Conservation (phyloP, 1,140 invertebrate species). For the Plectus sambesii region DNA sequence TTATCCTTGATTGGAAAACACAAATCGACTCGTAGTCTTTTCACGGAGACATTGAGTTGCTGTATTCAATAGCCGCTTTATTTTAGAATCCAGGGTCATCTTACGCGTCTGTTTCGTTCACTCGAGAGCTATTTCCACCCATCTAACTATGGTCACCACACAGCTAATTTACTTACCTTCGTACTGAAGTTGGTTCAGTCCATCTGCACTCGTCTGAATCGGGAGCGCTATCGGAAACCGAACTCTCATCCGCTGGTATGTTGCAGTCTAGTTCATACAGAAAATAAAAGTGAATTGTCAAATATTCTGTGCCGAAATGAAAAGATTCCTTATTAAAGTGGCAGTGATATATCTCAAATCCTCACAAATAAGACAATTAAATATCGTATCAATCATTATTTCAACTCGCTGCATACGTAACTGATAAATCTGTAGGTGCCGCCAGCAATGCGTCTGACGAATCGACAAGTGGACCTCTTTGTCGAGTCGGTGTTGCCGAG, state of each 20-base stretch:
- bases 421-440: conserved; percentile 60
- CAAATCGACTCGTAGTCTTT: too few relatives aligned
- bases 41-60: conserved; percentile 28
- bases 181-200: conserved; percentile 21
- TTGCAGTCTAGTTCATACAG: too few relatives aligned
- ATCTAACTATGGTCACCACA: conserved; percentile 71
- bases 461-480: conserved; percentile 69
- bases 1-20: conserved; percentile 18
- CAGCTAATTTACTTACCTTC: conserved; percentile 39
- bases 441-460: conserved; percentile 60
- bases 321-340: too few relatives aligned
- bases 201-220: conserved; percentile 27
- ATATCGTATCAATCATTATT: conserved; percentile 20
- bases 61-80: conserved; percentile 50
- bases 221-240: conserved; percentile 31
- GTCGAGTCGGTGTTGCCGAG: conserved; percentile 61
- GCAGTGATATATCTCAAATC: too few relatives aligned
- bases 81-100: conserved; percentile 57
- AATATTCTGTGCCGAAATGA: too few relatives aligned
- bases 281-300: too few relatives aligned
- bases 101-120: conserved; percentile 67
- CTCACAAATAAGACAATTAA: neutral
- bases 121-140: conserved; percentile 78
- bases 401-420: conserved; percentile 55
- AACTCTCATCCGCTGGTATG: conserved; percentile 25